These are phyloP conservation scores for Apodemia duryi DNA, from an alignment of 2,888 invertebrate species.

Conservation along the genomic window DNA sequence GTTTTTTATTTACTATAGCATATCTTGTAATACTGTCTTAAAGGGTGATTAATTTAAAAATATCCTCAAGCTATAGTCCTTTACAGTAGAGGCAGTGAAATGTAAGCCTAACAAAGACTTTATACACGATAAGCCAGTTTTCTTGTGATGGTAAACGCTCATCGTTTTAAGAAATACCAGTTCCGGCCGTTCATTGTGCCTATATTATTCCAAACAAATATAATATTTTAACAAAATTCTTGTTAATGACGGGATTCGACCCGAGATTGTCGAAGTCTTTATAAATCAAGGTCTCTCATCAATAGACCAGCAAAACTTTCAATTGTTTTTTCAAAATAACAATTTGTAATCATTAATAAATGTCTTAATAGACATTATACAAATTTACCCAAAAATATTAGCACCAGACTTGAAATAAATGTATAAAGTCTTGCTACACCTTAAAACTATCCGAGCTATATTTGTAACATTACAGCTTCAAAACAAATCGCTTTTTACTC, in stretches of 20 bases:
- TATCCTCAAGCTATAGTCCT: slow-evolving; percentile 23
- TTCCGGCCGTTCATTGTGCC: not conserved
- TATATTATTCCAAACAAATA: not conserved
- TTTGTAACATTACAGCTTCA: not conserved
- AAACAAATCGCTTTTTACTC: too few relatives aligned
- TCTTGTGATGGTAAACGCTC: not conserved
- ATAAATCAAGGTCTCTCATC: not conserved
- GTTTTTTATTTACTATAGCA: slow-evolving; percentile 42
- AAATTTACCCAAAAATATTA: not conserved
- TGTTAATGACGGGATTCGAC: not conserved
- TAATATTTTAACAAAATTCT: not conserved
- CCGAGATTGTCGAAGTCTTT: not conserved
- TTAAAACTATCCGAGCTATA: slow-evolving; percentile 1
- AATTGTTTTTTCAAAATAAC: not conserved
- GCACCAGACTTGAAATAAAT: slow-evolving; percentile 28
- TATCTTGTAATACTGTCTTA: slow-evolving; percentile 63
- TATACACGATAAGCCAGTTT: not conserved
- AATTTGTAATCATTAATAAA: not conserved
- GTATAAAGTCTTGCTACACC: slow-evolving; percentile 33
- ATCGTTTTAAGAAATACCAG: not conserved
- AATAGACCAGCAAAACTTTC: not conserved
- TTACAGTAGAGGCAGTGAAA: not conserved
- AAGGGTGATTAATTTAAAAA: slow-evolving; percentile 44
- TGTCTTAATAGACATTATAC: not conserved
- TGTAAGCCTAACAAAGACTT: not conserved